Base-by-base conservation (phyloP, 2,888 invertebrate genomes). In the Hypolimnas misippus region DNA sequence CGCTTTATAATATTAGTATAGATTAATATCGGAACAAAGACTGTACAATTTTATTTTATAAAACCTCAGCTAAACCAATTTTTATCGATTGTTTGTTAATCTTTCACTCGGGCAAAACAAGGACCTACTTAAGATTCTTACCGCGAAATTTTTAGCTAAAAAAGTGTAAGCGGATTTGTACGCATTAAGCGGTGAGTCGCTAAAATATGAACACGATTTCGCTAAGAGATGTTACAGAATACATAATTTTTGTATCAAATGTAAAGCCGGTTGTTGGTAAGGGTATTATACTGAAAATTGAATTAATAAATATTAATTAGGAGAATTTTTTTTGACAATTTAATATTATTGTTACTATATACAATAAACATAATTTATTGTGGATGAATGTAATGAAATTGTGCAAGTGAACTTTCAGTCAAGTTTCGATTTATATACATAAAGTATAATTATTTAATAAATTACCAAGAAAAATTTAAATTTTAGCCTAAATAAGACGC, bases 91-190 rank as follows among this genome's bases (percentile, higher is more conserved):
- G 14, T 14, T 29, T 49, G 29, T 44, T 62, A 51, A 62, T 55
- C 38, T 58, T 62, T 33, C 55, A 51, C 51, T 19, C 25, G 31
- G 31, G 44, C 62, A 58, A 58, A 65, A 65, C 62, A 65, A 52
- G 38, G 33, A n/a, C 17, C 51, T 62, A 52, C 55, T 62, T 58
- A 62, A 14, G 33, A 65, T 65, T 65, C 65, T 38, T 38, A 44
- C 16, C 58, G 51, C 51, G 55, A 52, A 38, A 46, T 62, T 55
- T 50, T 50, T 33, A 51, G 8, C 35, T 58, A 46, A 44, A 66
- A 65, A 65, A 63, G 40, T 46, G 19, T 40, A 62, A 65, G 56
- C 56, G 49, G 63, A 66, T 65, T 65, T 52, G 14, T 35, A 49
- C 31, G 60, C 33, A 62, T 57, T 53, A 60, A 46, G 19, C 44